A percentile compares a stretch with the other conserved stretches of the same genome.
Evolutionary conservation across 2,888 invertebrate species (phyloP).

Genomic region (Biston stratarius): DNA sequence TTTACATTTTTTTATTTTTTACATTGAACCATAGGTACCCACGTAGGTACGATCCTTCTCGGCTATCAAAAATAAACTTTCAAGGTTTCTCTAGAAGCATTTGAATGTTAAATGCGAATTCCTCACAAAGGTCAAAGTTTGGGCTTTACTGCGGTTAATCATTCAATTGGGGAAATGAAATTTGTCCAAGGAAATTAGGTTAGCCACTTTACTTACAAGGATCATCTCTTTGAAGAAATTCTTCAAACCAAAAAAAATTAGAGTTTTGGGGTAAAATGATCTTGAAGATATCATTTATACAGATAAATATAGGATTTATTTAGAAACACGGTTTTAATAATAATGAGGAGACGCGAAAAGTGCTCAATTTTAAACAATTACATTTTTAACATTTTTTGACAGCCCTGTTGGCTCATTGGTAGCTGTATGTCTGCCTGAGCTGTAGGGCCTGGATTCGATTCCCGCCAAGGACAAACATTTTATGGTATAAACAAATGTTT

Average conservation of each 20-base stretch:
- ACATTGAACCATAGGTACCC: too few relatives aligned
- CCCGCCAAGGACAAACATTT: too few relatives aligned
- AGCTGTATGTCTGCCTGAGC: too few relatives aligned
- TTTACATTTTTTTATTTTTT: too few relatives aligned
- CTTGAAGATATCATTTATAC: not conserved
- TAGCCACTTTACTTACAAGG: conserved; percentile 8
- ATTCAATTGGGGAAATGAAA: conserved; percentile 19
- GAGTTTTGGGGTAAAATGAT: not conserved
- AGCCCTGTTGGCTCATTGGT: too few relatives aligned
- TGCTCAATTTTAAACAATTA: too few relatives aligned
- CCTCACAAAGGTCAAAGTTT: conserved; percentile 16
- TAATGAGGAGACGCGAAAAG: too few relatives aligned
- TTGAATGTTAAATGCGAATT: conserved; percentile 13
- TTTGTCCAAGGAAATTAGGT: conserved; percentile 13
- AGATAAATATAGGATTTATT: too few relatives aligned
- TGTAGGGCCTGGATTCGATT: too few relatives aligned
- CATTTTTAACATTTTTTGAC: too few relatives aligned
- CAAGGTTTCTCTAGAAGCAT: conserved; percentile 12
- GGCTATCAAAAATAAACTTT: conserved; percentile 13
- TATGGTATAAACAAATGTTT: too few relatives aligned
- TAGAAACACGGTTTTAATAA: too few relatives aligned
- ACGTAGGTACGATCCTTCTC: conserved; percentile 6
- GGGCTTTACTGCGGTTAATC: conserved; percentile 17
- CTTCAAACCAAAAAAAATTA: not conserved
- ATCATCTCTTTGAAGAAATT: not conserved